Conservation (phyloP, 2,888 invertebrate species). For the Ectemnius cavifrons region DNA sequence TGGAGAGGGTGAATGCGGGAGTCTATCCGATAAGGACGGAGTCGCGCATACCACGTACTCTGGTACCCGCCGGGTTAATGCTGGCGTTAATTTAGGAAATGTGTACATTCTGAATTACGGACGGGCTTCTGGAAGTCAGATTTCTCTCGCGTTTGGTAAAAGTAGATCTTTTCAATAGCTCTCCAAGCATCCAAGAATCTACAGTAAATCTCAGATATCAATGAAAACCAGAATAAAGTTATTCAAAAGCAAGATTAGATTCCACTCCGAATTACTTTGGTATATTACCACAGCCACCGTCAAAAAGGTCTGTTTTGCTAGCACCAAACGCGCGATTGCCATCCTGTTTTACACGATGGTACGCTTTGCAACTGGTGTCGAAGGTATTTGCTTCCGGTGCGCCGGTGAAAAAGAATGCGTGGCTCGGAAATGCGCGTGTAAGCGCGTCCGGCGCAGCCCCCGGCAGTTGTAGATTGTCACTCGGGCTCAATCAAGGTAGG, state of each 20-base stretch:
- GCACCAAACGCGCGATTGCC: no score
- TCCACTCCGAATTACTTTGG: no score
- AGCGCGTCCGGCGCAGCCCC: constrained; percentile 40
- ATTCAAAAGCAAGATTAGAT: no score
- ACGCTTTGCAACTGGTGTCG: neutral
- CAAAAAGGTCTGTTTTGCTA: no score
- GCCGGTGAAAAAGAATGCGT: constrained; percentile 22
- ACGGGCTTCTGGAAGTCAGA: no score
- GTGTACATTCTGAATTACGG: neutral
- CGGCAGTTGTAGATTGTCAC: constrained; percentile 45
- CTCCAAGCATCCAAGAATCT: no score
- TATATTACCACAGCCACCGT: no score
- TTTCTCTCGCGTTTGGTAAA: no score
- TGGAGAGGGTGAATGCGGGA: neutral
- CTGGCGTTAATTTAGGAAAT: neutral
- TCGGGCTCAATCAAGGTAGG: constrained; percentile 53
- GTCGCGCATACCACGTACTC: neutral
- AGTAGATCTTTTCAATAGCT: no score
- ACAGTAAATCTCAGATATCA: no score
- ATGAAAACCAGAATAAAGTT: no score
- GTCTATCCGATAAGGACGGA: constrained; percentile 18
- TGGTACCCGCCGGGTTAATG: neutral
- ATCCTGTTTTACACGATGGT: no score
- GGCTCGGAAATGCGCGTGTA: constrained; percentile 19
- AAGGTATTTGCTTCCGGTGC: constrained; percentile 5